phyloP scores from a whole-genome alignment of 2,113 vertebrate species.

The Paramormyrops kingsleyae region DNA sequence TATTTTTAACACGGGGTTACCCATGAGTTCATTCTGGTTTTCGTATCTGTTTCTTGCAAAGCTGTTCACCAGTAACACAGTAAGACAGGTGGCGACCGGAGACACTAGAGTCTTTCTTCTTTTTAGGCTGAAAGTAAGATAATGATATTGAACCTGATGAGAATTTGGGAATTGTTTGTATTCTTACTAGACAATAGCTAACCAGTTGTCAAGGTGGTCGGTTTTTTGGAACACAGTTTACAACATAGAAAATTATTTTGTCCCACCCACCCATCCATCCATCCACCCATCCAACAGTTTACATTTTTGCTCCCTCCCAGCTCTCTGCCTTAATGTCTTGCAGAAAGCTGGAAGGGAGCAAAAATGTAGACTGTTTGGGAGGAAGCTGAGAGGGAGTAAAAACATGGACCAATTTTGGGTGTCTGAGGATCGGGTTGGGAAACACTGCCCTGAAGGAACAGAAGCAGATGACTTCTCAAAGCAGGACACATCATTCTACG shows the following conservation, averaged over 20 bases:
- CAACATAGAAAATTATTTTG: neutral
- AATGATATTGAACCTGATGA: neutral
- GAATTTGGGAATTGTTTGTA: neutral
- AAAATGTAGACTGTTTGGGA: neutral
- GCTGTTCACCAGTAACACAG: neutral
- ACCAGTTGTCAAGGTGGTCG: neutral
- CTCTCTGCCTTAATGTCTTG: neutral
- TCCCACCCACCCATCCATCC: neutral
- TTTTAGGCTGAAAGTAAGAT: neutral
- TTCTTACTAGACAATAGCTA: neutral
- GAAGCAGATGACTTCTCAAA: neutral
- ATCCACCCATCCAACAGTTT: neutral
- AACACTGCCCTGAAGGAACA: neutral
- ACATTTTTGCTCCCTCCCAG: too few relatives aligned
- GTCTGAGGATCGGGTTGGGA: neutral
- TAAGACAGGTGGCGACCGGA: neutral
- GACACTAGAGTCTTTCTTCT: neutral
- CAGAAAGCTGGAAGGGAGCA: neutral
- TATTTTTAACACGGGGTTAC: neutral
- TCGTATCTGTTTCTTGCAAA: neutral
- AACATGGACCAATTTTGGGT: neutral
- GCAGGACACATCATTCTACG: neutral
- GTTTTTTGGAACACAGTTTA: neutral
- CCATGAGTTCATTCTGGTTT: neutral
- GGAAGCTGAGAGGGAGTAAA: neutral